A percentile compares a stretch with the other conserved stretches of the same genome.
These are phyloP conservation scores for Aplysina aerophoba DNA, from an alignment of 37 sponge, comb jelly and placozoan species.

Conservation along the genomic window DNA sequence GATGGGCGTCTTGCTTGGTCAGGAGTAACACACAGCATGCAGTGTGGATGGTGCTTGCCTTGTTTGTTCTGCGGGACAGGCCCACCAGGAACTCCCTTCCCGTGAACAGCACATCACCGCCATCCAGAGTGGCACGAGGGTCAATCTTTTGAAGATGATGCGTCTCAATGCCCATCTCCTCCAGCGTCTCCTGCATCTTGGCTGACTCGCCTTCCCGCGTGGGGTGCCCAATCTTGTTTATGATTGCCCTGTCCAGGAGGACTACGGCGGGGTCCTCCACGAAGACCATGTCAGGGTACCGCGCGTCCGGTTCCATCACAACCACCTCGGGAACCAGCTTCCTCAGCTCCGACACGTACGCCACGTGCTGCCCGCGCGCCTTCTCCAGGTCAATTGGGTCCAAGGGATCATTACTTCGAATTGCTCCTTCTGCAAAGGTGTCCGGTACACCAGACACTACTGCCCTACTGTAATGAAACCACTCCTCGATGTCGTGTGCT, in stretches of 20 bases:
- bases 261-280: constrained; percentile 88
- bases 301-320: constrained; percentile 65
- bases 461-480: constrained; percentile 58
- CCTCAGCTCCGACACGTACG: constrained; percentile 55
- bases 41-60: constrained; percentile 29
- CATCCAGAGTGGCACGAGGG: constrained; percentile 71
- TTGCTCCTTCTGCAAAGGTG: constrained; percentile 54
- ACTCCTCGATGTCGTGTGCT: not conserved
- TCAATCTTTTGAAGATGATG: constrained; percentile 55
- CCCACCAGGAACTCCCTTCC: constrained; percentile 91
- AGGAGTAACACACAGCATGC: not conserved
- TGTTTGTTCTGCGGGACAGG: constrained; percentile 69
- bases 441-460: constrained; percentile 59
- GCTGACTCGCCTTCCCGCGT: constrained; percentile 63
- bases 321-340: constrained; percentile 50
- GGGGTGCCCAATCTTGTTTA: constrained; percentile 65
- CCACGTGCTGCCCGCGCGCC: constrained; percentile 66
- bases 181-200: constrained; percentile 44
- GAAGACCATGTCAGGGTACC: constrained; percentile 84
- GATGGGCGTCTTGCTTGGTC: too few relatives aligned
- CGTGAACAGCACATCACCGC: constrained; percentile 93
- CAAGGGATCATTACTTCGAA: constrained; percentile 37
- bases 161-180: constrained; percentile 51
- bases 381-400: constrained; percentile 59
- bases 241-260: constrained; percentile 61